Evolutionary conservation across 2,113 vertebrate species (phyloP).

Genomic region (Tringa solitaria): DNA sequence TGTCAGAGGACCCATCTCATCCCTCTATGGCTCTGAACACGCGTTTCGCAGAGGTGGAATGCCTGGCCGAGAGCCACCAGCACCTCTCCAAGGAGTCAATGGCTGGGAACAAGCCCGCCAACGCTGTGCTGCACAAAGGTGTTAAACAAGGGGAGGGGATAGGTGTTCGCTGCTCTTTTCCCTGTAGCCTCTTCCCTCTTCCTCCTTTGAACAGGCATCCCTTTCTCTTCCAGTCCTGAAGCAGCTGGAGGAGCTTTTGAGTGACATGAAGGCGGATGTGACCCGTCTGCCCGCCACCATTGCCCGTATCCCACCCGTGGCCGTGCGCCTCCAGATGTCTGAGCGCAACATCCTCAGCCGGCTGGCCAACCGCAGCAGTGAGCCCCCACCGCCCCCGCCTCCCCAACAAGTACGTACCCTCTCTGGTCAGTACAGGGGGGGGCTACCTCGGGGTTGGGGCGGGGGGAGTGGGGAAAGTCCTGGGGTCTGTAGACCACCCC

Average conservation of each 20-base stretch:
- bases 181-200: neutral
- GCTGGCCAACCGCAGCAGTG: conserved; percentile 90
- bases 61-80: conserved; percentile 96
- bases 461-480: neutral
- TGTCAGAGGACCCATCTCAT: conserved; percentile 96
- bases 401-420: conserved; percentile 84
- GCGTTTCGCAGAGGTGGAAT: conserved; percentile 96
- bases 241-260: conserved; percentile 96
- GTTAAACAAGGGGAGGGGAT: neutral
- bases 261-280: conserved; percentile 99
- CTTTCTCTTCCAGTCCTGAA: conserved; percentile 86
- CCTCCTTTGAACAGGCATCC: neutral
- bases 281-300: conserved; percentile 95
- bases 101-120: conserved; percentile 98
- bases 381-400: conserved; percentile 82
- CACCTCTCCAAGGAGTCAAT: conserved; percentile 98
- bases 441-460: rapidly evolving
- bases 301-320: conserved; percentile 93
- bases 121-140: conserved; percentile 97
- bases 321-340: conserved; percentile 95
- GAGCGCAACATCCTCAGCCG: conserved; percentile 98
- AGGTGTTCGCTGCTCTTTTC: neutral
- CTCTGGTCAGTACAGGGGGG: neutral
- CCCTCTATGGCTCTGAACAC: conserved; percentile 98
- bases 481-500: neutral